Conservation (phyloP, 2,888 invertebrate species). For the Chouioia cunea region DNA sequence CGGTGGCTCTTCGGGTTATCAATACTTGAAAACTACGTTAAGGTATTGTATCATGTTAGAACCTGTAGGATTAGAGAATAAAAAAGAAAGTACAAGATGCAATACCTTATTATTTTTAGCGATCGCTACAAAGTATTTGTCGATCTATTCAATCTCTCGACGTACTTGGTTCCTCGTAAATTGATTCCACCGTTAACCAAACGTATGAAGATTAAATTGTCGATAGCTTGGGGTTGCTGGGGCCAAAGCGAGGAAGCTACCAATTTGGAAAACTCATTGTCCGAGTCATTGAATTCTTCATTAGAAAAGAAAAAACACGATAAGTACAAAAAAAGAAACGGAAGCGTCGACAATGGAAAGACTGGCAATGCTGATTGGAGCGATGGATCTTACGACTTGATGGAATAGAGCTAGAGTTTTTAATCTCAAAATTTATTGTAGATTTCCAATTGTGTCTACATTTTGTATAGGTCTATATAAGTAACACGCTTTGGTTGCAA, state of each 20-base stretch:
- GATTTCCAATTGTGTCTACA: constrained; percentile 17
- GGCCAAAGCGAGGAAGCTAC: constrained; percentile 62
- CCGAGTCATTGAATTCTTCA: constrained; percentile 4
- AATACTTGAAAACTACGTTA: constrained; percentile 95
- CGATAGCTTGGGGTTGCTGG: constrained; percentile 74
- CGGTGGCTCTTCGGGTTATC: constrained; percentile 98
- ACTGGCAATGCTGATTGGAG: constrained; percentile 5
- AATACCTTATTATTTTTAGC: constrained; percentile 70
- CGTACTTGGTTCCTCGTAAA: constrained; percentile 92
- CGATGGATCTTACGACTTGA: constrained; percentile 21
- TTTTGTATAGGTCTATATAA: constrained; percentile 24
- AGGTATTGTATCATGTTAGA: constrained; percentile 77
- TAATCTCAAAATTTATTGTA: constrained; percentile 28
- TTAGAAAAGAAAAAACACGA: constrained; percentile 21
- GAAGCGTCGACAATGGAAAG: not conserved
- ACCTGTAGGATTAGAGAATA: not conserved
- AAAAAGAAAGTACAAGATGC: constrained; percentile 4
- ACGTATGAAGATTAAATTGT: constrained; percentile 84
- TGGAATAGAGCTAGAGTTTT: constrained; percentile 6
- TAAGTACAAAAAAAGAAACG: constrained; percentile 11
- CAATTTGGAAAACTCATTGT: constrained; percentile 55
- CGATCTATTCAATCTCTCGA: constrained; percentile 96
- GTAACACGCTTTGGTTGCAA: constrained; percentile 16
- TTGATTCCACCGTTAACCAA: constrained; percentile 90
- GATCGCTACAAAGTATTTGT: constrained; percentile 99